These are phyloP conservation scores for Platorchestia sp. DNA, from an alignment of 1,140 invertebrate species.

Conservation along the genomic window DNA sequence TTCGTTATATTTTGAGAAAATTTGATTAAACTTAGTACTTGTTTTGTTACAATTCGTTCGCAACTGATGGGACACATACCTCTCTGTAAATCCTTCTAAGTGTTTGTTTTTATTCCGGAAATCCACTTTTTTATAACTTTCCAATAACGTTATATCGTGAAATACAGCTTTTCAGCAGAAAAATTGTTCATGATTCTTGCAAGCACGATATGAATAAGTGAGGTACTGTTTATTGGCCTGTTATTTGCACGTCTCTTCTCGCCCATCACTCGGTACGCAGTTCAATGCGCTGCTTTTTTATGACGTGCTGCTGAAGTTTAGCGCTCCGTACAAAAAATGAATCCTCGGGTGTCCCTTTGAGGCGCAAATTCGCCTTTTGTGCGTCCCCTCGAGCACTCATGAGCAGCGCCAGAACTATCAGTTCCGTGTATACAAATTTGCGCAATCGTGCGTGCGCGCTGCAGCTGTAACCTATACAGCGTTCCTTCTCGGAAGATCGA, in stretches of 20 bases:
- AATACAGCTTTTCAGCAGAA: too few relatives aligned
- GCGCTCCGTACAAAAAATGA: background rate
- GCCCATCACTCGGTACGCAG: background rate
- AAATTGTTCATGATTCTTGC: too few relatives aligned
- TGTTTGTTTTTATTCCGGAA: too few relatives aligned
- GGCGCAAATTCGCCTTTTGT: conserved; percentile 29
- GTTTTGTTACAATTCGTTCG: too few relatives aligned
- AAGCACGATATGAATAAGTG: background rate
- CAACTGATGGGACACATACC: too few relatives aligned
- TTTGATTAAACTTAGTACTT: too few relatives aligned
- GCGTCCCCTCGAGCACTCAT: conserved; percentile 9
- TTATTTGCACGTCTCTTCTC: background rate
- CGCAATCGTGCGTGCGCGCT: conserved; percentile 21
- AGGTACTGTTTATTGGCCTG: background rate
- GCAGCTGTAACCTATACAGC: background rate
- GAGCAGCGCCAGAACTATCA: background rate
- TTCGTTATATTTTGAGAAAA: background rate
- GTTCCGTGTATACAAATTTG: background rate
- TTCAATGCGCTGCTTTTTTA: background rate
- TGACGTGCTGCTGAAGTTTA: background rate
- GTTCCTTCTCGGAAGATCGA: background rate
- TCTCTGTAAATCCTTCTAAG: too few relatives aligned
- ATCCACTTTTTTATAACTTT: too few relatives aligned
- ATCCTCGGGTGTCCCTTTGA: background rate
- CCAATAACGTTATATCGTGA: too few relatives aligned